A percentile compares a stretch with the other conserved stretches of the same genome.
phyloP scores from a whole-genome alignment of 2,888 invertebrate genomes.

The Steinernema scapterisci region DNA sequence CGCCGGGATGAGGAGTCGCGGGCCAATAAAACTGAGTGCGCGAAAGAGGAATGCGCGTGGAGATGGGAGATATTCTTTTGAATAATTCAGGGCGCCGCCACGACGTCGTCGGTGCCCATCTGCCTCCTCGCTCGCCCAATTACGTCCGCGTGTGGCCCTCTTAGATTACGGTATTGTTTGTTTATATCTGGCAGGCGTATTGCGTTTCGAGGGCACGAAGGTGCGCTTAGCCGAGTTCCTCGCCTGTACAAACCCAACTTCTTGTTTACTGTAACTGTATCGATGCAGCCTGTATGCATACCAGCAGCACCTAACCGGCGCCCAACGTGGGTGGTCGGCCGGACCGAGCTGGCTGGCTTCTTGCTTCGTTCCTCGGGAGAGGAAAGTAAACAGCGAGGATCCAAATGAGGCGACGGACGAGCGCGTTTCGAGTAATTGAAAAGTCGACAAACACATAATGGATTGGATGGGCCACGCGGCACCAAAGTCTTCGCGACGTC shows the following conservation, averaged over 20 bases:
- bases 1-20: conserved; percentile 1
- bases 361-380: neutral
- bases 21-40: conserved; percentile 26
- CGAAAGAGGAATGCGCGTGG: conserved; percentile 18
- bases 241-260: conserved; percentile 12
- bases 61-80: conserved; percentile 23
- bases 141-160: conserved; percentile 18
- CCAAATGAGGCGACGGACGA: neutral
- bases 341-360: no score
- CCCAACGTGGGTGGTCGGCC: conserved; percentile 5
- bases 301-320: neutral
- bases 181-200: conserved; percentile 2
- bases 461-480: neutral
- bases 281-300: neutral
- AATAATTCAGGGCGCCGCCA: conserved; percentile 12
- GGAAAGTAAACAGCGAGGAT: neutral
- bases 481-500: conserved; percentile 14
- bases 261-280: conserved; percentile 22
- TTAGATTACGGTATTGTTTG: conserved; percentile 19
- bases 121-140: conserved; percentile 18
- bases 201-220: neutral
- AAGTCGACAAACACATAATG: conserved; percentile 18
- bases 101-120: conserved; percentile 1
- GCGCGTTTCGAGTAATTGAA: conserved; percentile 25
- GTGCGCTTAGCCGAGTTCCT: neutral